Conservation (phyloP, 2,113 vertebrate species). For the Struthio camelus region DNA sequence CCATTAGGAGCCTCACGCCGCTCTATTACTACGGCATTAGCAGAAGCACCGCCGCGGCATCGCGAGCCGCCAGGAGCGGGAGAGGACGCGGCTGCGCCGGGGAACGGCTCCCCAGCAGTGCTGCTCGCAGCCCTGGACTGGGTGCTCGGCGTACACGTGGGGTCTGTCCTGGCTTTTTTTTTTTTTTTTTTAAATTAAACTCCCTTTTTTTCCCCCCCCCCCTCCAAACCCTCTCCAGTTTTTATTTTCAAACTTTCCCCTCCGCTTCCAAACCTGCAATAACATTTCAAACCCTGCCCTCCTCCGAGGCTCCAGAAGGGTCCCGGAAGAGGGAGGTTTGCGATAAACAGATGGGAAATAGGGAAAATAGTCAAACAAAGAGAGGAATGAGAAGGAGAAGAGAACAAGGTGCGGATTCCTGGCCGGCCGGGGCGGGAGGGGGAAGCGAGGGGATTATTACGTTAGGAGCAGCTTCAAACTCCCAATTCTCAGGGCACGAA, state of each 20-base stretch:
- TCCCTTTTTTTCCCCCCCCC: too few species aligned
- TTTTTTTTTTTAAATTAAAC: not conserved
- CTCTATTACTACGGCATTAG: not conserved
- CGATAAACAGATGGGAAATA: constrained; percentile 72
- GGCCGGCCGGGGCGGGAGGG: constrained; percentile 34
- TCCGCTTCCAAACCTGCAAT: constrained; percentile 48
- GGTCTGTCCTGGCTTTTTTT: not conserved
- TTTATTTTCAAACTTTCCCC: constrained; percentile 43
- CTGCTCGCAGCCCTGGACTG: not conserved
- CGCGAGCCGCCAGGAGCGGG: not conserved
- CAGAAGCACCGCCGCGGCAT: accelerated
- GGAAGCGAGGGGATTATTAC: constrained; percentile 59
- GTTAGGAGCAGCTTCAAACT: constrained; percentile 73
- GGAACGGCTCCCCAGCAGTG: not conserved
- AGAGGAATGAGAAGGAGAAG: constrained; percentile 58
- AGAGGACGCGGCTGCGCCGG: not conserved
- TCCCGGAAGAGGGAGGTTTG: constrained; percentile 66
- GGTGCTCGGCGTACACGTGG: not conserved
- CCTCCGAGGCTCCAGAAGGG: constrained; percentile 53
- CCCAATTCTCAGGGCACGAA: constrained; percentile 78
- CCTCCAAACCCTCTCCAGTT: too few species aligned
- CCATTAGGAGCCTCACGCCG: constrained; percentile 16
- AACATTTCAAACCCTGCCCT: constrained; percentile 52
- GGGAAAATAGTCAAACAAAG: constrained; percentile 73
- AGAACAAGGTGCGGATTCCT: constrained; percentile 73